Percentiles rank a stretch among this genome's conserved stretches.
Evolutionary conservation across 1,140 invertebrate species (phyloP).

Genomic region (Aphelinus atriplicis): DNA sequence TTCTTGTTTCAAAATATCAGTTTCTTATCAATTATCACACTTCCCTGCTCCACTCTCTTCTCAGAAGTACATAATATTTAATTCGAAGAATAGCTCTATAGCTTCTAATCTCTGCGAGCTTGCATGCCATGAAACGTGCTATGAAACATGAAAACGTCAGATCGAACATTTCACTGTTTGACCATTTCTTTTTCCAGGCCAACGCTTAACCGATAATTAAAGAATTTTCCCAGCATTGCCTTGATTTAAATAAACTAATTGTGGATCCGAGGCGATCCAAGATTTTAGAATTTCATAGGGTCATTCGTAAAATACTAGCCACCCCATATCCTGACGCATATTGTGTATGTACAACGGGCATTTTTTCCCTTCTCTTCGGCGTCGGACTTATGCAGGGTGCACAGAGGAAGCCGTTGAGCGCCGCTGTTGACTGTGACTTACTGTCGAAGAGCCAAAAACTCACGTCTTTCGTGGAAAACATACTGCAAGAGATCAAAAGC

Average conservation of each 20-base stretch:
- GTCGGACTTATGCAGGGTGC: slow-evolving; percentile 48
- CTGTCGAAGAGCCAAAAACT: slow-evolving; percentile 73
- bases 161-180: slow-evolving; percentile 10
- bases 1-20: too few species aligned
- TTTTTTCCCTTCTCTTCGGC: slow-evolving; percentile 29
- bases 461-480: slow-evolving; percentile 77
- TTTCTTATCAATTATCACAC: too few species aligned
- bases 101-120: too few species aligned
- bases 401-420: slow-evolving; percentile 60
- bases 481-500: slow-evolving; percentile 73
- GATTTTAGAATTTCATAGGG: slow-evolving; percentile 21
- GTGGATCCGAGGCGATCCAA: neutral
- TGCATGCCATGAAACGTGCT: too few species aligned
- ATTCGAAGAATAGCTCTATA: too few species aligned
- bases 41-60: too few species aligned
- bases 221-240: neutral
- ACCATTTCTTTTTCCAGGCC: slow-evolving; percentile 35
- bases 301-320: slow-evolving; percentile 18
- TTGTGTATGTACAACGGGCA: slow-evolving; percentile 24
- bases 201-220: slow-evolving; percentile 16
- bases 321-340: slow-evolving; percentile 2
- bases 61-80: too few species aligned
- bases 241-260: slow-evolving; percentile 1
- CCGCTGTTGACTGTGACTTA: neutral
- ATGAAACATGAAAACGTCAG: too few species aligned